phyloP scores from a whole-genome alignment of 2,113 vertebrate species.

The Chiloscyllium plagiosum region DNA sequence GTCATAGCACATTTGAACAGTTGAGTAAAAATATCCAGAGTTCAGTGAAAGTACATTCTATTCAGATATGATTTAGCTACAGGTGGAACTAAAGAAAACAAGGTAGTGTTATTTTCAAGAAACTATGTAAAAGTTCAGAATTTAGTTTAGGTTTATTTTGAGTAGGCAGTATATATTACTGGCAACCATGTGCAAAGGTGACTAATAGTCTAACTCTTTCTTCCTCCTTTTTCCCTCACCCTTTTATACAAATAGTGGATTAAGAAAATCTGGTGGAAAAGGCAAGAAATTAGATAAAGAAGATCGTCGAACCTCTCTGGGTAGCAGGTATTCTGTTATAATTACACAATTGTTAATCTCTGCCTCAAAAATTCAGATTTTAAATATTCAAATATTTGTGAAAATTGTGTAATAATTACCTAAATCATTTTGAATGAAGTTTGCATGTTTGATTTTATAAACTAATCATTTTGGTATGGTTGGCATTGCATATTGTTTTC shows the following conservation, averaged over 20 bases:
- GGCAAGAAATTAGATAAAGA: slow-evolving; percentile 83
- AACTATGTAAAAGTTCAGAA: background rate
- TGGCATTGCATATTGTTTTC: background rate
- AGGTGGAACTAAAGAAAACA: background rate
- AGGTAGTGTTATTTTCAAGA: background rate
- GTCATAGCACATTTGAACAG: too few species aligned
- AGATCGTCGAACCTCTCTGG: slow-evolving; percentile 67
- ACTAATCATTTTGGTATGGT: background rate
- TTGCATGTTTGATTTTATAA: background rate
- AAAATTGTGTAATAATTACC: background rate
- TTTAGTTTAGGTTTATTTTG: background rate
- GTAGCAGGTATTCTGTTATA: slow-evolving; percentile 68
- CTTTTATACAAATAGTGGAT: slow-evolving; percentile 58
- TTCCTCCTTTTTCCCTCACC: too few species aligned
- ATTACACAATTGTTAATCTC: background rate
- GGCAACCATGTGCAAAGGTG: background rate
- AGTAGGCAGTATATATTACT: background rate
- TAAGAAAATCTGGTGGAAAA: slow-evolving; percentile 83
- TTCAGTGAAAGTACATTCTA: background rate
- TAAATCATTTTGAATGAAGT: background rate
- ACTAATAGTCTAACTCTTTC: background rate
- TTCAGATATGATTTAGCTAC: background rate
- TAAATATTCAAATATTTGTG: background rate
- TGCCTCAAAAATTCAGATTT: background rate
- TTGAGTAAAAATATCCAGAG: too few species aligned